Conservation (phyloP, 1,140 invertebrate species). For the Tetramorium alpestre region DNA sequence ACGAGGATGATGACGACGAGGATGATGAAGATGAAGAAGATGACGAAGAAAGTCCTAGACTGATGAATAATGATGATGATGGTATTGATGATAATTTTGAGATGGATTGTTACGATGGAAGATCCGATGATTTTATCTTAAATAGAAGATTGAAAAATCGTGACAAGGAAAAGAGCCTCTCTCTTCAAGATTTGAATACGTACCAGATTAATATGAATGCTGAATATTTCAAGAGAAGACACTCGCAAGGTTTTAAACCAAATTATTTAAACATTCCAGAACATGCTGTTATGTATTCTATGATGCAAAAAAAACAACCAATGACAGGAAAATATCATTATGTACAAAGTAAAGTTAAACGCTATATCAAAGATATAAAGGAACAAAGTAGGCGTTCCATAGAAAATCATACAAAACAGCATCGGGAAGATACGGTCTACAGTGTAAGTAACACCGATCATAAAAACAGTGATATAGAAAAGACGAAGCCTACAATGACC, state of each 20-base stretch:
- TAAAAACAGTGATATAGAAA: slow-evolving; percentile 53
- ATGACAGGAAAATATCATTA: slow-evolving; percentile 71
- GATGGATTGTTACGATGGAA: slow-evolving; percentile 73
- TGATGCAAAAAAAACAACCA: slow-evolving; percentile 44
- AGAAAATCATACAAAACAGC: slow-evolving; percentile 70
- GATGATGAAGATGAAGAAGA: slow-evolving; percentile 74
- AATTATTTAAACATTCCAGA: slow-evolving; percentile 45
- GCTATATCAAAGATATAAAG: slow-evolving; percentile 80
- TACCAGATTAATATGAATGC: slow-evolving; percentile 17
- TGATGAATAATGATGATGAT: slow-evolving; percentile 60
- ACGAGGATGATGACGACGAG: slow-evolving; percentile 66
- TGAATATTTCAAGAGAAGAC: slow-evolving; percentile 44
- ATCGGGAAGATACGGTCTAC: slow-evolving; percentile 15
- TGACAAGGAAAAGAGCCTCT: slow-evolving; percentile 79
- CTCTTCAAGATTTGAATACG: slow-evolving; percentile 79
- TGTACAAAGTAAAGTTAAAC: slow-evolving; percentile 81
- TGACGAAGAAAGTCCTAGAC: slow-evolving; percentile 57
- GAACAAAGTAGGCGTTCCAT: slow-evolving; percentile 71
- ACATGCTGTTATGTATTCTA: slow-evolving; percentile 21
- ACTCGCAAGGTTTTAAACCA: slow-evolving; percentile 10
- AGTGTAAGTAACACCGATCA: slow-evolving; percentile 57
- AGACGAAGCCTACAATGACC: slow-evolving; percentile 15
- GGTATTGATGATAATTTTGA: slow-evolving; percentile 73
- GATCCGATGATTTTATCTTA: slow-evolving; percentile 79
- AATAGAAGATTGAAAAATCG: slow-evolving; percentile 74